These are phyloP conservation scores for Pteria penguin DNA, from an alignment of 2,888 invertebrate species.

Conservation along the genomic window DNA sequence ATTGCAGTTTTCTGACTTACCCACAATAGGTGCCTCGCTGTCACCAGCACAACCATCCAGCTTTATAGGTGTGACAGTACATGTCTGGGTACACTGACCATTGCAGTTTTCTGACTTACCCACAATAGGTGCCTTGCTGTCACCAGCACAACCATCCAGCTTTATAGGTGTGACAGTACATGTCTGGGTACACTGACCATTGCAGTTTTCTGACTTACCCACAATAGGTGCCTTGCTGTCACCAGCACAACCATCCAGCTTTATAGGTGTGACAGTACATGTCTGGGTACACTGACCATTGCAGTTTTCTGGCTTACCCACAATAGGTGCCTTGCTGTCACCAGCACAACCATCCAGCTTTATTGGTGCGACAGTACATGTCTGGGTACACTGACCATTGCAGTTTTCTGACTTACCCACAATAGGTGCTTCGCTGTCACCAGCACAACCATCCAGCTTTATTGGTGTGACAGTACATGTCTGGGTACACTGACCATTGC, in stretches of 20 bases:
- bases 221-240: slow-evolving; percentile 23
- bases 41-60: slow-evolving; percentile 61
- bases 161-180: not conserved
- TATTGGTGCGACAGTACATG: slow-evolving; percentile 70
- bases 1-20: slow-evolving; percentile 60
- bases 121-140: not conserved
- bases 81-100: slow-evolving; percentile 71
- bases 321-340: no score
- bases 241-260: not conserved
- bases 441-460: slow-evolving; percentile 62
- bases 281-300: not conserved
- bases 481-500: slow-evolving; percentile 71
- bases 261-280: not conserved
- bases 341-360: slow-evolving; percentile 63
- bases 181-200: not conserved
- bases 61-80: slow-evolving; percentile 69
- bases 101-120: slow-evolving; percentile 59
- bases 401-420: slow-evolving; percentile 61
- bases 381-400: slow-evolving; percentile 71
- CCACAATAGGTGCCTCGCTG: slow-evolving; percentile 33
- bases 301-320: not conserved
- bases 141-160: not conserved
- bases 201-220: slow-evolving; percentile 34
- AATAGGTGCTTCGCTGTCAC: slow-evolving; percentile 46
- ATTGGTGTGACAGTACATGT: slow-evolving; percentile 72